Conservation (phyloP, 2,113 vertebrate species). For the Vidua chalybeata region DNA sequence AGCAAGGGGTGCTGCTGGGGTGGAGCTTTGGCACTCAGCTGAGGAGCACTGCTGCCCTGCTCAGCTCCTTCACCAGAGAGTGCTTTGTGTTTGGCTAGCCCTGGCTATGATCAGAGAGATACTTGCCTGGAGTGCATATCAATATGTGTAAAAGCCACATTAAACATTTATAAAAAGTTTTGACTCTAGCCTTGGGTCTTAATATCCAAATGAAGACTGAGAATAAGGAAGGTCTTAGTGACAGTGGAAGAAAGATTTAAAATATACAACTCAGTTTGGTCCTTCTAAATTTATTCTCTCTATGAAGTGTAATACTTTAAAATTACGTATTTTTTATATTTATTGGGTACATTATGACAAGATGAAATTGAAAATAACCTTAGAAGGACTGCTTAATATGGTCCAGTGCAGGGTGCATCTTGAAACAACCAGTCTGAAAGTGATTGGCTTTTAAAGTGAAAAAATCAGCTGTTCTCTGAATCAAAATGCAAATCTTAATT, state of each 20-base stretch:
- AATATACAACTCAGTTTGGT: not conserved
- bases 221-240: not conserved
- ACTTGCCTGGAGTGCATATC: not conserved
- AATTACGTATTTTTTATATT: not conserved
- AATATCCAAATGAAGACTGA: not conserved
- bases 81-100: not conserved
- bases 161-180: not conserved
- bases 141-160: not conserved
- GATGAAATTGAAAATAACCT: not conserved
- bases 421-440: not conserved
- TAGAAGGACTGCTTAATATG: not conserved
- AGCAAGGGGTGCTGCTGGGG: accelerated
- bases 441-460: not conserved
- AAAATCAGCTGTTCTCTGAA: not conserved
- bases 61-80: not conserved
- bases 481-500: not conserved
- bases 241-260: not conserved
- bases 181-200: not conserved
- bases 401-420: not conserved
- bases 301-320: not conserved
- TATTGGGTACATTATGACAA: not conserved
- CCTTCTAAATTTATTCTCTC: not conserved
- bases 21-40: not conserved
- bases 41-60: accelerated
- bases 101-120: not conserved